These are phyloP conservation scores for Chaetophractus vellerosus DNA, from an alignment of 2,797 vertebrate genomes.

Conservation along the genomic window DNA sequence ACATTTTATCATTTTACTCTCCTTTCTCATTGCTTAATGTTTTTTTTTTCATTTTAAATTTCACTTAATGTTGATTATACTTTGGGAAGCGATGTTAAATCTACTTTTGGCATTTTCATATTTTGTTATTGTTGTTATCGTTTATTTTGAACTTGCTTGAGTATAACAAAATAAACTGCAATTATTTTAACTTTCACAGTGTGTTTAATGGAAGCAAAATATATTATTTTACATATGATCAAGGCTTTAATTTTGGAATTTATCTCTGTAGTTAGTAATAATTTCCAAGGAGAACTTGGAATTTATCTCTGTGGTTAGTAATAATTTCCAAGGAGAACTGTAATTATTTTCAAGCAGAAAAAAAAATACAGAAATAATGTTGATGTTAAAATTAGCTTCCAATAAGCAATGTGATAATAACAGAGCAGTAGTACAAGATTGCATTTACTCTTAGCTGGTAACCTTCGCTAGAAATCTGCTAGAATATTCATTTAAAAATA, in stretches of 20 bases:
- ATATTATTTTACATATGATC: background rate
- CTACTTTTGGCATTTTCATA: background rate
- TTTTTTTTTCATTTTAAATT: background rate
- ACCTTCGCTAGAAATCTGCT: background rate
- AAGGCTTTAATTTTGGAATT: slow-evolving; percentile 35
- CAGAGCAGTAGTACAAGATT: background rate
- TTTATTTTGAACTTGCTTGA: background rate
- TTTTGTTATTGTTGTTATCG: background rate
- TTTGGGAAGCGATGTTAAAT: background rate
- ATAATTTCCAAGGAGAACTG: slow-evolving; percentile 5
- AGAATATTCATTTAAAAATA: background rate
- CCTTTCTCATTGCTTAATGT: background rate
- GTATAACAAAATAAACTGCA: background rate
- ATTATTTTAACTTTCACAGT: slow-evolving; percentile 23
- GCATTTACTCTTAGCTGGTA: slow-evolving; percentile 44
- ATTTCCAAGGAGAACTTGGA: too few relatives aligned
- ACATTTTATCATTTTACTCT: background rate
- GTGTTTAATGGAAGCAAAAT: background rate
- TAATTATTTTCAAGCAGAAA: slow-evolving; percentile 65
- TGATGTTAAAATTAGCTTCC: slow-evolving; percentile 53
- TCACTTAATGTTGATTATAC: background rate
- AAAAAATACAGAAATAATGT: slow-evolving; percentile 62
- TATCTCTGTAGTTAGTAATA: background rate
- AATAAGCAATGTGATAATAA: slow-evolving; percentile 34
- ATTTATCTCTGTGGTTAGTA: background rate